Base-by-base conservation (phyloP, 2,888 invertebrate species). In the Eupithecia subumbrata region DNA sequence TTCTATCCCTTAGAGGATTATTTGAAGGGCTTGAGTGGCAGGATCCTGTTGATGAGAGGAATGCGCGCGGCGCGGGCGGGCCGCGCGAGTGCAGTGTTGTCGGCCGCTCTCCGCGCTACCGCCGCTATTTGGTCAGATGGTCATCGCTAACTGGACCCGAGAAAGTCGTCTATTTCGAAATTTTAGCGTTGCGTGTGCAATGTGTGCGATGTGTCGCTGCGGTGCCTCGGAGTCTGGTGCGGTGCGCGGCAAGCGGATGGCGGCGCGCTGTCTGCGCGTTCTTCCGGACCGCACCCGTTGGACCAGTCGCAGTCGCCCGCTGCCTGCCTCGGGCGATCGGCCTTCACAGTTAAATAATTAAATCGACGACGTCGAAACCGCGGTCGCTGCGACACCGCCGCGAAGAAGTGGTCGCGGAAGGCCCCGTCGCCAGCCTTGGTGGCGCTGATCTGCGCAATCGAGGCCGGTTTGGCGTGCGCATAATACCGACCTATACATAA, bases 201-300 rank as follows among this genome's bases (percentile, higher is more conserved):
- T 81, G 85, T 87, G 87, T 91, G 90, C 90, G 87, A 90, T 89
- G 90, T 93, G 92, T 92, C 93, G 92, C 85, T 92, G 88, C 88
- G 94, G 94, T 94, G 94, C 93, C 94, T 87, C 83, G 82, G 91
- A 91, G 95, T 94, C 94, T 94, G 92, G 91, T 89, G 87, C 88
- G 81, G 85, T 86, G 22, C 86, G 90, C 87, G 87, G 90, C 90
- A 87, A 86, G 85, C 89, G 87, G 84, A 84, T 91, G 94, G 94
- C 94, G 94, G 93, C 94, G 93, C 94, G 95, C 94, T 91, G 94
- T 94, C 94, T 94, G 92, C 90, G 87, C 89, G 88, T 87, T 91
- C 92, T 91, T 92, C 93, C 93, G 93, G 92, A 89, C 87, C 91
- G 90, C 94, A 93, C 94, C 92, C 92, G 95, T 94, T 91, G 85